Conservation (phyloP, 92 coral and sea anemone genomes). For the Zoanthus solanderi region DNA sequence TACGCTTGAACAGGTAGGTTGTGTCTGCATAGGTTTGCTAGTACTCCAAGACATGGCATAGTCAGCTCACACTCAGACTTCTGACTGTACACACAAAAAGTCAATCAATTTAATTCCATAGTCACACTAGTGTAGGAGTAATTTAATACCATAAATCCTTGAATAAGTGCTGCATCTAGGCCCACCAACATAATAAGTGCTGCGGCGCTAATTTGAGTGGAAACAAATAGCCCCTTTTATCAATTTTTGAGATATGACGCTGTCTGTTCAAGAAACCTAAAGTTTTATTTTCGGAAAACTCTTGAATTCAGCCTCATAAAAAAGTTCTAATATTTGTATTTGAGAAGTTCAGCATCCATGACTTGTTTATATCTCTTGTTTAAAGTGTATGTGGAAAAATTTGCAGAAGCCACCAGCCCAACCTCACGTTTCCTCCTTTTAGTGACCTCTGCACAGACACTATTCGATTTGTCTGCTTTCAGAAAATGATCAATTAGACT, state of each 20-base stretch:
- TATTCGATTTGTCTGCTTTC: conserved; percentile 50
- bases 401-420: conserved; percentile 44
- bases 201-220: conserved; percentile 24
- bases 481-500: conserved; percentile 45
- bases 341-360: conserved; percentile 42
- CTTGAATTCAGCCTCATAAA: conserved; percentile 30
- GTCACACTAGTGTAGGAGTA: no score
- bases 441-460: conserved; percentile 28
- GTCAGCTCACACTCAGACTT: conserved; percentile 90
- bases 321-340: conserved; percentile 37
- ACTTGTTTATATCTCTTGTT: conserved; percentile 49
- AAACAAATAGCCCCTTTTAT: not conserved
- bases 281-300: no score
- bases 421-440: conserved; percentile 40
- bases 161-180: no score
- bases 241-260: conserved; percentile 48
- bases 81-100: conserved; percentile 66
- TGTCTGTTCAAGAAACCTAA: not conserved
- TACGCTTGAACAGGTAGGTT: conserved; percentile 97
- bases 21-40: conserved; percentile 96
- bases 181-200: conserved; percentile 34
- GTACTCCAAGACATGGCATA: conserved; percentile 90
- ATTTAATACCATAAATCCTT: no score
- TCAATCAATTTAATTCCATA: no score
- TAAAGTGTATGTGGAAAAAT: conserved; percentile 42